phyloP scores from a whole-genome alignment of 2,797 vertebrate genomes.

The Spheniscus humboldti region DNA sequence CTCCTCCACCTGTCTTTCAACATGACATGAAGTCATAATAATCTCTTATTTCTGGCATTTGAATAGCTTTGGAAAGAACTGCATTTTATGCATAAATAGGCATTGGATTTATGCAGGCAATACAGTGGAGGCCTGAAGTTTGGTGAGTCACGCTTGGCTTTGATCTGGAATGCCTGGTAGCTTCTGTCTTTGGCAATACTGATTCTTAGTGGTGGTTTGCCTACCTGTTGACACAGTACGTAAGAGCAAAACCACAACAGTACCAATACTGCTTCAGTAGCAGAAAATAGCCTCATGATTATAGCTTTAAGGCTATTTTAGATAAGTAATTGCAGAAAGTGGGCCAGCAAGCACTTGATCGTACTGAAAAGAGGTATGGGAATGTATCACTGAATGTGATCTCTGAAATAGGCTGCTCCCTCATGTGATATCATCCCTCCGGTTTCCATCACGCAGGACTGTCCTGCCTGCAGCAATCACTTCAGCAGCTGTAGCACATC shows the following conservation, averaged over 20 bases:
- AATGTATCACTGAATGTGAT: neutral
- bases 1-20: constrained; percentile 65
- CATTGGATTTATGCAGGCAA: neutral
- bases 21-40: constrained; percentile 58
- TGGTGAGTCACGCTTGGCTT: neutral
- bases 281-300: neutral
- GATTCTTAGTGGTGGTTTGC: neutral
- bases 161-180: neutral
- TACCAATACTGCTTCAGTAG: neutral
- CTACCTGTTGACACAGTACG: neutral
- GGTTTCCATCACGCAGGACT: neutral
- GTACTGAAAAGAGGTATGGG: neutral
- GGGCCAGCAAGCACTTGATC: neutral
- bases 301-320: neutral
- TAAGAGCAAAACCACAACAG: neutral
- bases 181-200: neutral
- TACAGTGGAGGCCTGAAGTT: neutral
- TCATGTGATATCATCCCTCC: rapidly evolving
- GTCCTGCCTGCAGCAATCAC: neutral
- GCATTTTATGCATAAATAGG: constrained; percentile 29
- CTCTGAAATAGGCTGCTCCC: too few relatives aligned
- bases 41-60: constrained; percentile 47
- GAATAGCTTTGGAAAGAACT: constrained; percentile 34
- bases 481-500: neutral
- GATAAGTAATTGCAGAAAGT: neutral